Conservation (phyloP, 37 sponge, comb jelly and placozoan species). For the Beroe forskalii region DNA sequence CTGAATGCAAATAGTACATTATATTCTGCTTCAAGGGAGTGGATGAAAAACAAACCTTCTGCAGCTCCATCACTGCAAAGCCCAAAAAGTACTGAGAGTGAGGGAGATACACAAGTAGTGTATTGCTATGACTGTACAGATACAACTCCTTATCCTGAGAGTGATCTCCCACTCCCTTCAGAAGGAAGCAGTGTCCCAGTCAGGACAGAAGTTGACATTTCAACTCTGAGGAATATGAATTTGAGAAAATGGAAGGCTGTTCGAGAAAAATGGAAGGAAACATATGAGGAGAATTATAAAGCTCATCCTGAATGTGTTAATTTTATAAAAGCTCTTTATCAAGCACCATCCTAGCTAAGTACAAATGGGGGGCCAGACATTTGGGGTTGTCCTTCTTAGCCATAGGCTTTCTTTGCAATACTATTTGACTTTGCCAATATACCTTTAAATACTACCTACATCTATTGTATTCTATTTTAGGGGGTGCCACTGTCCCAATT, state of each 20-base stretch:
- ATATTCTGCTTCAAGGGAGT: slow-evolving; percentile 32
- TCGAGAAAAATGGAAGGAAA: slow-evolving; percentile 2
- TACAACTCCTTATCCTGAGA: slow-evolving; percentile 23
- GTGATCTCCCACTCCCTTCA: neutral
- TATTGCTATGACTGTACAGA: slow-evolving; percentile 34
- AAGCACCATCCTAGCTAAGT: no score
- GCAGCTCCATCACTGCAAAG: neutral
- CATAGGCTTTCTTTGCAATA: no score
- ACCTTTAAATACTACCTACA: no score
- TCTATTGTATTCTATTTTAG: no score
- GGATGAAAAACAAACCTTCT: slow-evolving; percentile 7
- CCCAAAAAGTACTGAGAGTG: neutral
- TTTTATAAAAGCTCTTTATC: slow-evolving; percentile 25
- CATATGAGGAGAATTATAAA: slow-evolving; percentile 2
- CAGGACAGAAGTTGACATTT: slow-evolving; percentile 34
- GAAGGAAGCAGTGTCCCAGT: slow-evolving; percentile 21
- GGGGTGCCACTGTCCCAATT: no score
- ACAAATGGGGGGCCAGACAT: no score
- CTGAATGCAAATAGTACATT: neutral
- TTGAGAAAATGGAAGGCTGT: slow-evolving; percentile 19
- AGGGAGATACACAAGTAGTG: neutral
- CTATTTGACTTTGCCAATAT: no score
- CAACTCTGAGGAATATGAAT: slow-evolving; percentile 33
- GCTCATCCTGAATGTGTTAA: slow-evolving; percentile 53
- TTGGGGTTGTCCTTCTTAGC: no score